These are phyloP conservation scores for Onychomys leucogaster DNA, from an alignment of 2,797 vertebrate species.

Conservation along the genomic window DNA sequence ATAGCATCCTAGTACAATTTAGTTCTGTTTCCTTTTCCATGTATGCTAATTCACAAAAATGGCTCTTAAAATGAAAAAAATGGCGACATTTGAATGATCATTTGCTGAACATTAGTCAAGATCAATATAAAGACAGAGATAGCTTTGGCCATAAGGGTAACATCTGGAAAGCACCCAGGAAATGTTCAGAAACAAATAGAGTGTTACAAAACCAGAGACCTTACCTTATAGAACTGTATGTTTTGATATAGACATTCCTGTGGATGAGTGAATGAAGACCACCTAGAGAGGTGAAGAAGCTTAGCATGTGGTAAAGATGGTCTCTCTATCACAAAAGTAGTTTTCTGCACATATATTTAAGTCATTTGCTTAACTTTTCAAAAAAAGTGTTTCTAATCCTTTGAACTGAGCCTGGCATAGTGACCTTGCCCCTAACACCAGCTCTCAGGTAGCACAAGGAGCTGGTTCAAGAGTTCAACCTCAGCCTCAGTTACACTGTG, in stretches of 20 bases:
- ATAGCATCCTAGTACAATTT: slow-evolving; percentile 72
- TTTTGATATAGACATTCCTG: slow-evolving; percentile 55
- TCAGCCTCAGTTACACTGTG: background rate
- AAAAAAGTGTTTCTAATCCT: background rate
- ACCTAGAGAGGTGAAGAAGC: background rate
- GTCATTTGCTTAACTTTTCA: background rate
- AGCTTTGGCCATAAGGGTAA: background rate
- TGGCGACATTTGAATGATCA: background rate
- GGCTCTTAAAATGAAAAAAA: slow-evolving; percentile 21
- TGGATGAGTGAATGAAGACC: background rate
- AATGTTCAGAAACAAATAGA: slow-evolving; percentile 65
- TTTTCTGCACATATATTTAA: slow-evolving; percentile 48
- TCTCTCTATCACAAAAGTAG: slow-evolving; percentile 20
- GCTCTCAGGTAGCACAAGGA: no score
- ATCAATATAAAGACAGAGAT: slow-evolving; percentile 50
- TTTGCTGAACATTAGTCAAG: slow-evolving; percentile 37
- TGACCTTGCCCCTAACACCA: background rate
- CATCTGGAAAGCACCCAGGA: slow-evolving; percentile 54
- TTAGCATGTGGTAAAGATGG: background rate
- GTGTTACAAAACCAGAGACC: slow-evolving; percentile 15
- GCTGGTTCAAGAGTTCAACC: background rate
- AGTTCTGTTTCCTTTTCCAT: slow-evolving; percentile 63
- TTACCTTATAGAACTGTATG: slow-evolving; percentile 16
- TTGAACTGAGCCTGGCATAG: background rate
- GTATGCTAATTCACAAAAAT: slow-evolving; percentile 54